Evolutionary conservation across 2,797 vertebrate genomes (phyloP).

Genomic region (Hemitrygon akajei): DNA sequence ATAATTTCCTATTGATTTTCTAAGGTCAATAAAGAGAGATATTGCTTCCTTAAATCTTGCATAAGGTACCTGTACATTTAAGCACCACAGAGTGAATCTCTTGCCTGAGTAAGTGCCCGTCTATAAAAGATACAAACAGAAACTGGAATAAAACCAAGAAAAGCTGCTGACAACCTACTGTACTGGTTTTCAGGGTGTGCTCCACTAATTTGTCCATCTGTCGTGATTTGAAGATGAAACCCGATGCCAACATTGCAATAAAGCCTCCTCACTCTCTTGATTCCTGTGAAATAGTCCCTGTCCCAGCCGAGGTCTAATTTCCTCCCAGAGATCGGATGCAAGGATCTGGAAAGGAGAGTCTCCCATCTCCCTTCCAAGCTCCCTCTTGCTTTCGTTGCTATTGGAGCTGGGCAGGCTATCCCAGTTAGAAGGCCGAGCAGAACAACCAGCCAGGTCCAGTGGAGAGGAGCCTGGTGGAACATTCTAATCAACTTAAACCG

Average conservation of each 20-base stretch:
- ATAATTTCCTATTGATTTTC: not conserved
- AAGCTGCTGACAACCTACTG: constrained; percentile 22
- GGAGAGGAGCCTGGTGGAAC: constrained; percentile 20
- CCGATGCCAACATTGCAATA: constrained; percentile 36
- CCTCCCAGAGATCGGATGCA: constrained; percentile 29
- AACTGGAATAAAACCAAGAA: not conserved
- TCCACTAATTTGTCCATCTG: constrained; percentile 29
- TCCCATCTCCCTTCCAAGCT: constrained; percentile 23
- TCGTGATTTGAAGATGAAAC: constrained; percentile 34
- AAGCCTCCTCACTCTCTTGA: constrained; percentile 36
- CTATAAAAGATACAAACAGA: not conserved
- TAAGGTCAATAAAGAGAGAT: not conserved
- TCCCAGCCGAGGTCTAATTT: constrained; percentile 31
- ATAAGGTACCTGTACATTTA: no score
- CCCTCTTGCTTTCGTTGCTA: not conserved
- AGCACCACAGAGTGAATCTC: not conserved
- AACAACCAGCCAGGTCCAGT: constrained; percentile 32
- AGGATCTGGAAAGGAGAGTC: constrained; percentile 27
- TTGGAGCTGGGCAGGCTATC: not conserved
- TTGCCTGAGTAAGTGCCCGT: not conserved
- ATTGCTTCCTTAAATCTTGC: not conserved
- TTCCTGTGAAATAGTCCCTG: constrained; percentile 32
- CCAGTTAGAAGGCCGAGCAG: constrained; percentile 15
- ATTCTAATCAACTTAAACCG: constrained; percentile 37
- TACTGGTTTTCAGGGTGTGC: constrained; percentile 24